Percentiles rank a stretch among this genome's conserved stretches.
phyloP scores from a whole-genome alignment of 2,113 vertebrate genomes.

The Columba janthina region DNA sequence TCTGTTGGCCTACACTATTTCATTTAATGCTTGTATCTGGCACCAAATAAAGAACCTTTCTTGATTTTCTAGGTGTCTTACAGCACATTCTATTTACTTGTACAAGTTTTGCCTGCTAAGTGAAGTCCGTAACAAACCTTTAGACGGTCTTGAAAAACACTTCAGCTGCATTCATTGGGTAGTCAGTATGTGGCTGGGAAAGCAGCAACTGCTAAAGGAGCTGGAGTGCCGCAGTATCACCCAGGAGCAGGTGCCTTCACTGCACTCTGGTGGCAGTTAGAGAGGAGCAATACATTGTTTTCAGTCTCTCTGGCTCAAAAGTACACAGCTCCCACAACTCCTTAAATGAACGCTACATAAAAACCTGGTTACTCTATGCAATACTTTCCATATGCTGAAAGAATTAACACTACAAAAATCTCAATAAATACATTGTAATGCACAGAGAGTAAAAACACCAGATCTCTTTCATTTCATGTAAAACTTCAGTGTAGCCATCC shows the following conservation, averaged over 20 bases:
- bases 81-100: background rate
- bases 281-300: no score
- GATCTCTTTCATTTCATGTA: background rate
- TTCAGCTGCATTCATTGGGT: background rate
- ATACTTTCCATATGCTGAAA: background rate
- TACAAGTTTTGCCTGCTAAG: background rate
- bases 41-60: slow-evolving; percentile 43
- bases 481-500: background rate
- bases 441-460: background rate
- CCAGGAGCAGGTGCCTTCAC: background rate
- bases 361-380: background rate
- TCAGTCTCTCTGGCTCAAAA: no score
- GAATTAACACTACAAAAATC: background rate
- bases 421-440: background rate
- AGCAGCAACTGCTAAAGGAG: background rate
- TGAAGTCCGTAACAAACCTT: background rate
- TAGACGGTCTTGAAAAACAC: background rate
- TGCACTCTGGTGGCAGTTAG: rapidly evolving
- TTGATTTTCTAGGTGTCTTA: slow-evolving; percentile 1
- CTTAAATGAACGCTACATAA: background rate
- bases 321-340: background rate
- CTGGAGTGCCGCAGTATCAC: no score
- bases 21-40: slow-evolving; percentile 46
- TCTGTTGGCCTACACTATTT: background rate
- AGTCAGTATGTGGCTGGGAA: no score